Conservation (phyloP, 2,113 vertebrate genomes). For the Alligator sinensis region DNA sequence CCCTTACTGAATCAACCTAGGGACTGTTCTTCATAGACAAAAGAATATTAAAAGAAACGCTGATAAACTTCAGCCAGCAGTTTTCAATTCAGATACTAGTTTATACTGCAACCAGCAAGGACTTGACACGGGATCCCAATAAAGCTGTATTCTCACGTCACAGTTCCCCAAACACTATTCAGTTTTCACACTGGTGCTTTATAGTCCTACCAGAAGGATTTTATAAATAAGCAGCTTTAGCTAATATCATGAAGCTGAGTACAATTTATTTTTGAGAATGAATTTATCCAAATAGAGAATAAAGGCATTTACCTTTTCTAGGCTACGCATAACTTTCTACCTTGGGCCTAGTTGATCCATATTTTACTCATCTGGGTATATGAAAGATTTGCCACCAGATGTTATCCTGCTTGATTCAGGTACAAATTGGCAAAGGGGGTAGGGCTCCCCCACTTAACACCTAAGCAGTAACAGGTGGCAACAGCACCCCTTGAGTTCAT, state of each 20-base stretch:
- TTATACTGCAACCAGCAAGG: not conserved
- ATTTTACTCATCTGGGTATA: not conserved
- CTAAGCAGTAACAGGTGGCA: not conserved
- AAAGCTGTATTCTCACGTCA: conserved; percentile 51
- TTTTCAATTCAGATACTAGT: conserved; percentile 12
- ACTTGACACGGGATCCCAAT: not conserved
- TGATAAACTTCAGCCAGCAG: not conserved
- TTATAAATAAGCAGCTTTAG: conserved; percentile 43
- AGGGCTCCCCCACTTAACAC: not conserved
- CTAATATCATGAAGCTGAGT: conserved; percentile 50
- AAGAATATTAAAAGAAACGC: conserved; percentile 30
- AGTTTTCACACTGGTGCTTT: conserved; percentile 53
- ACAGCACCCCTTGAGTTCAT: not conserved
- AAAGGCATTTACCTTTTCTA: not conserved
- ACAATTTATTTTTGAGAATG: conserved; percentile 40
- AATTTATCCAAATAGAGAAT: conserved; percentile 21
- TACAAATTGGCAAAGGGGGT: not conserved
- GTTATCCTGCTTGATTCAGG: not conserved
- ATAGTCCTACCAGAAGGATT: conserved; percentile 40
- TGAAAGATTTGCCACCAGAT: conserved; percentile 20
- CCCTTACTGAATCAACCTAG: conserved; percentile 12
- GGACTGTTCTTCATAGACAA: conserved; percentile 35
- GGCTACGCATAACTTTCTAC: not conserved
- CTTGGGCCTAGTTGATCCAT: conserved; percentile 8
- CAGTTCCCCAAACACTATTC: not conserved